phyloP scores from a whole-genome alignment of 2,113 vertebrate genomes.

The Mobula hypostoma region DNA sequence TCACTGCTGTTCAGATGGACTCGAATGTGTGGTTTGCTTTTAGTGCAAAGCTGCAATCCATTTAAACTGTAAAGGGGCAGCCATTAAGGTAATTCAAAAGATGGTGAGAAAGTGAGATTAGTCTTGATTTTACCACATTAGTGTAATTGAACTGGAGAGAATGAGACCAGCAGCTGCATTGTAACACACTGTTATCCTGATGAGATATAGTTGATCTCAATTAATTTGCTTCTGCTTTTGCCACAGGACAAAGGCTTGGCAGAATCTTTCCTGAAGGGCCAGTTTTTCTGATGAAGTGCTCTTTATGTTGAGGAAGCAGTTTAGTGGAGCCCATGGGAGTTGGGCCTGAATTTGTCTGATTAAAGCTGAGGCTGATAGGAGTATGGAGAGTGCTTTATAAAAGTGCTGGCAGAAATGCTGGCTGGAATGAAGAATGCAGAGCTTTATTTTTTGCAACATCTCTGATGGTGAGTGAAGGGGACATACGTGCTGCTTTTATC shows the following conservation, averaged over 20 bases:
- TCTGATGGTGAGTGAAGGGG: neutral
- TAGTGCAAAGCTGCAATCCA: neutral
- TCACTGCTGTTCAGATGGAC: neutral
- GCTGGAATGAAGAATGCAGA: neutral
- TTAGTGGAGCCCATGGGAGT: conserved; percentile 27
- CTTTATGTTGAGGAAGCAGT: conserved; percentile 19
- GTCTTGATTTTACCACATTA: neutral
- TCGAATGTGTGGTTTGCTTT: neutral
- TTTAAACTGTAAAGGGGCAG: neutral
- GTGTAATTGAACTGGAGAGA: conserved; percentile 1
- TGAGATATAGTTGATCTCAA: neutral
- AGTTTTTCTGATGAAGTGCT: conserved; percentile 20
- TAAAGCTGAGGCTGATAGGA: neutral
- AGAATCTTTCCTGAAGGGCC: neutral
- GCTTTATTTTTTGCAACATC: neutral
- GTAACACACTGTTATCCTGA: neutral
- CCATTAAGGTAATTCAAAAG: neutral
- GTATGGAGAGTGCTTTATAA: neutral
- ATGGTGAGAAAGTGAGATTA: neutral
- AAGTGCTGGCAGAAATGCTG: neutral
- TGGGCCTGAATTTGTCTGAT: neutral
- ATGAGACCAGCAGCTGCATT: neutral
- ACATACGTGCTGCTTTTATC: neutral
- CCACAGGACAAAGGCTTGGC: neutral
- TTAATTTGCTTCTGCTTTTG: conserved; percentile 1